Evolutionary conservation across 53 echinoderm and acorn worm genomes (phyloP).

Genomic region (Stichopus horrens): DNA sequence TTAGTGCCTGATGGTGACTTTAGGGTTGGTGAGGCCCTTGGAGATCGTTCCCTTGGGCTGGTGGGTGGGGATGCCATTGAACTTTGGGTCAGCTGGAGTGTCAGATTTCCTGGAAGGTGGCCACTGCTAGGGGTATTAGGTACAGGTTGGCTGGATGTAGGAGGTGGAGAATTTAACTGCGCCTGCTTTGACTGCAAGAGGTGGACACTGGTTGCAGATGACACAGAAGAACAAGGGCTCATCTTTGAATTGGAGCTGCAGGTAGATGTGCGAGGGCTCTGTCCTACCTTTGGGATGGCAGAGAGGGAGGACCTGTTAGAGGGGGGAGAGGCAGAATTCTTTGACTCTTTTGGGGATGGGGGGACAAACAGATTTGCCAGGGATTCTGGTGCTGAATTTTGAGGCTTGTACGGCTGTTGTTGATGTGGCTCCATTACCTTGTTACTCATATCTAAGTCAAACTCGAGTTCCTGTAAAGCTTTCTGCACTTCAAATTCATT

Average conservation of each 20-base stretch:
- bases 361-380: slow-evolving; percentile 20
- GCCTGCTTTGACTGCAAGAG: slow-evolving; percentile 29
- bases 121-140: slow-evolving; percentile 4
- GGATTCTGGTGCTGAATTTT: slow-evolving; percentile 29
- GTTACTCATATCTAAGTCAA: slow-evolving; percentile 53
- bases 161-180: slow-evolving; percentile 38
- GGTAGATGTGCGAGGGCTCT: slow-evolving; percentile 16
- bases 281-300: slow-evolving; percentile 8
- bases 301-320: background rate
- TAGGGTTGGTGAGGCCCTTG: background rate
- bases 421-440: background rate
- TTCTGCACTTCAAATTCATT: slow-evolving; percentile 84
- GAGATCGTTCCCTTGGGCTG: background rate
- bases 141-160: slow-evolving; percentile 53
- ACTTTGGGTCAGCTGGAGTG: background rate
- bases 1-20: background rate
- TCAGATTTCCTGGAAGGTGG: background rate
- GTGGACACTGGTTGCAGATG: slow-evolving; percentile 32
- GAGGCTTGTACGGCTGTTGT: background rate
- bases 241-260: background rate
- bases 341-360: background rate
- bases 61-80: background rate
- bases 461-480: slow-evolving; percentile 80
- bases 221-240: slow-evolving; percentile 16
- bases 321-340: background rate